These are phyloP conservation scores for Pseudomyrmex flavicornis DNA, from an alignment of 1,140 invertebrate genomes.

Conservation along the genomic window DNA sequence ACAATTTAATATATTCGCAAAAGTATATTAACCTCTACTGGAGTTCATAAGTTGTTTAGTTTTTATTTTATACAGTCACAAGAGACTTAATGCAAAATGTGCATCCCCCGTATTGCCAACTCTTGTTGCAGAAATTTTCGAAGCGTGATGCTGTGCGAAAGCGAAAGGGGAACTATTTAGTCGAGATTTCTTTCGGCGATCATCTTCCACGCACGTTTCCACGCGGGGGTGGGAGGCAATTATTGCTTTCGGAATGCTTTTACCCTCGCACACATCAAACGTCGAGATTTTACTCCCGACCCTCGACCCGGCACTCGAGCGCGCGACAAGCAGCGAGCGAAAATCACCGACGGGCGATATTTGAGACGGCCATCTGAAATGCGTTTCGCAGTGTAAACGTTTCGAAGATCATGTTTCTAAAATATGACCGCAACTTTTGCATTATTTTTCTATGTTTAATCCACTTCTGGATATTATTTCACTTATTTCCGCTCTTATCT, in stretches of 20 bases:
- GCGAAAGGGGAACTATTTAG: conserved; percentile 43
- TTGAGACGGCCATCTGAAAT: conserved; percentile 25
- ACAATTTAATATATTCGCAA: too few relatives aligned
- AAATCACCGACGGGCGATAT: conserved; percentile 1
- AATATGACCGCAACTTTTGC: not conserved
- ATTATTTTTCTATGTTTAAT: not conserved
- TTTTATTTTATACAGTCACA: too few relatives aligned
- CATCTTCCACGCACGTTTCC: conserved; percentile 52
- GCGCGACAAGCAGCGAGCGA: conserved; percentile 20
- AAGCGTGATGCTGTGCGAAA: conserved; percentile 59
- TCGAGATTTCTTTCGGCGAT: conserved; percentile 65
- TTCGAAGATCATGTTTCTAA: conserved; percentile 15
- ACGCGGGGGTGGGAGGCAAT: conserved; percentile 54
- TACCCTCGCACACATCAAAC: conserved; percentile 69
- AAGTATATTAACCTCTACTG: too few relatives aligned
- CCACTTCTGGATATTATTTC: not conserved
- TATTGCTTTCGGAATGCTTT: conserved; percentile 70
- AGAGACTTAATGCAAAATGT: conserved; percentile 20
- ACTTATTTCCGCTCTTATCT: not conserved
- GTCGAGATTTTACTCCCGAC: conserved; percentile 67
- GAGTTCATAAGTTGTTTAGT: too few relatives aligned
- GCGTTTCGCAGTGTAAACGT: conserved; percentile 21
- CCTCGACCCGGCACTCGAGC: conserved; percentile 21
- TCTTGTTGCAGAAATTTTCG: conserved; percentile 66
- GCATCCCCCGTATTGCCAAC: conserved; percentile 25